Evolutionary conservation across 35 echinoderm and acorn worm species (phyloP).

Genomic region (Lytechinus variegatus): DNA sequence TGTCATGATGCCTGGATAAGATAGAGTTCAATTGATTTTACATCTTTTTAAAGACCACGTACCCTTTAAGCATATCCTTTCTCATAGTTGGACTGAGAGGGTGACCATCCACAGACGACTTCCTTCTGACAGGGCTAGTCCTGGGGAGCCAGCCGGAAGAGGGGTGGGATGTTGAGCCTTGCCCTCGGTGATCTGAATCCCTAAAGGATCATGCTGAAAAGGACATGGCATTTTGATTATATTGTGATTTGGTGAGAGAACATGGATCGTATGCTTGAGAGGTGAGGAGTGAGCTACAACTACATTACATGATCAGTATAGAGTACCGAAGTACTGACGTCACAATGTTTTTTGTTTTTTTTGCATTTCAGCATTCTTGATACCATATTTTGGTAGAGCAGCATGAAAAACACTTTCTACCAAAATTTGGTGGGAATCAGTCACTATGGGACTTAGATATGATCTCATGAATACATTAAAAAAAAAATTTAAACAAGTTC

Average conservation of each 20-base stretch:
- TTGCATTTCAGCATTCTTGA: too few relatives aligned
- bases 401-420: too few relatives aligned
- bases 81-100: conserved; percentile 86
- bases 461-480: too few relatives aligned
- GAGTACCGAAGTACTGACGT: too few relatives aligned
- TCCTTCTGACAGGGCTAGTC: conserved; percentile 60
- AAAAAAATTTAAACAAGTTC: too few relatives aligned
- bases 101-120: conserved; percentile 73
- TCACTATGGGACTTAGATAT: too few relatives aligned
- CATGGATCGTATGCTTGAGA: not conserved
- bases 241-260: not conserved
- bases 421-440: too few relatives aligned
- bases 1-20: too few relatives aligned
- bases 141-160: conserved; percentile 39
- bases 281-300: not conserved
- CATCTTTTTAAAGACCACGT: not conserved
- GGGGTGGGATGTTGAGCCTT: conserved; percentile 44
- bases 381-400: too few relatives aligned
- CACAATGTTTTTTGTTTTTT: too few relatives aligned
- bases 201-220: conserved; percentile 91
- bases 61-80: conserved; percentile 81
- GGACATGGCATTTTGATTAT: not conserved
- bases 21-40: too few relatives aligned
- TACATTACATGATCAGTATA: too few relatives aligned
- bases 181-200: conserved; percentile 80